Conservation (phyloP, 37 sponge, comb jelly and placozoan genomes). For the Dysidea cf. avara region DNA sequence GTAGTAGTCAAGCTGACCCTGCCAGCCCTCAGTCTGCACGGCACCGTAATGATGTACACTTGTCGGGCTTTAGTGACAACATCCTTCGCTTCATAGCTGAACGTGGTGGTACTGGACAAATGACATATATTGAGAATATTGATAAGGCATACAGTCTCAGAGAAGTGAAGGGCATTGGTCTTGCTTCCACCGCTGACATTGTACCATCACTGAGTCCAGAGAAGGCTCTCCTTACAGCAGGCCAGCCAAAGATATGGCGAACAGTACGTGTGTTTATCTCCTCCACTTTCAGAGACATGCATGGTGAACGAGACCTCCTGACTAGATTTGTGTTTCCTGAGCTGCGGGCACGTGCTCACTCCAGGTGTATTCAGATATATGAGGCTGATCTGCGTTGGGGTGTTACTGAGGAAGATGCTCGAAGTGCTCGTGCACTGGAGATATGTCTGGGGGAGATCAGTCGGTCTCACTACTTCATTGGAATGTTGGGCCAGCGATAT, state of each 20-base stretch:
- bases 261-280: conserved; percentile 94
- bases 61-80: conserved; percentile 96
- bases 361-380: conserved; percentile 67
- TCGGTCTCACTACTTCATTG: conserved; percentile 86
- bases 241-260: conserved; percentile 62
- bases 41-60: conserved; percentile 89
- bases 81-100: conserved; percentile 96
- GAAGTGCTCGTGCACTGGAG: conserved; percentile 76
- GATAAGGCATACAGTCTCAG: conserved; percentile 86
- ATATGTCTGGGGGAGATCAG: conserved; percentile 90
- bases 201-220: conserved; percentile 24
- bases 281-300: conserved; percentile 97
- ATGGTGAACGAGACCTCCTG: conserved; percentile 91
- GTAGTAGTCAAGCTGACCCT: conserved; percentile 52
- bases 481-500: conserved; percentile 91
- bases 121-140: conserved; percentile 90
- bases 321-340: conserved; percentile 94
- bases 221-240: conserved; percentile 39
- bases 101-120: conserved; percentile 86
- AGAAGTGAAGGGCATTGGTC: conserved; percentile 41
- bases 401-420: conserved; percentile 87
- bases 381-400: conserved; percentile 99
- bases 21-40: neutral
- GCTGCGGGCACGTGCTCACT: conserved; percentile 75
- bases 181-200: neutral